A percentile compares a stretch with the other conserved stretches of the same genome.
Conservation (phyloP, 2,797 vertebrate species). For the Chelonia mydas region DNA sequence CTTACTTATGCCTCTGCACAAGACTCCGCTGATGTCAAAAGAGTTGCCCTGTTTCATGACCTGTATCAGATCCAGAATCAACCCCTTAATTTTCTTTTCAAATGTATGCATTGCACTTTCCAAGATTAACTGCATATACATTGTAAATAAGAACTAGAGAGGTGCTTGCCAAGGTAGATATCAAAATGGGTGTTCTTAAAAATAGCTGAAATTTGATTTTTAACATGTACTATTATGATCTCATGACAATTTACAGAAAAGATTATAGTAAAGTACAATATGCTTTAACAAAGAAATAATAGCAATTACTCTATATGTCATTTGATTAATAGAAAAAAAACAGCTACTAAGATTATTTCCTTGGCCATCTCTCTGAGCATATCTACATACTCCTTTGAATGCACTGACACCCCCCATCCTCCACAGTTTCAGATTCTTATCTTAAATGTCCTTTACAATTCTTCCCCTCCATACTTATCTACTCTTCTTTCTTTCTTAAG, state of each 20-base stretch:
- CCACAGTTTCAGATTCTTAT: slow-evolving; percentile 1
- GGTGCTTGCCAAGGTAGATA: not conserved
- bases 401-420: not conserved
- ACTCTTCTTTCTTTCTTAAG: not conserved
- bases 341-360: slow-evolving; percentile 47
- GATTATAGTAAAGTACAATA: not conserved
- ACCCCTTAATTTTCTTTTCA: slow-evolving; percentile 19
- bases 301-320: slow-evolving; percentile 38
- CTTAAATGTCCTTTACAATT: slow-evolving; percentile 12
- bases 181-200: not conserved
- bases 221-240: not conserved
- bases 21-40: not conserved
- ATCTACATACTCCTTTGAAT: slow-evolving; percentile 34
- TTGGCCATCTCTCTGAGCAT: slow-evolving; percentile 33
- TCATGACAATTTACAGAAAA: not conserved
- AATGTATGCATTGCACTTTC: not conserved
- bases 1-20: not conserved
- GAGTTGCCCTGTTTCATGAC: not conserved
- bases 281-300: not conserved
- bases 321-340: slow-evolving; percentile 38
- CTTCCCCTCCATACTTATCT: not conserved
- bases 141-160: not conserved
- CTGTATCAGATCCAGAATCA: not conserved
- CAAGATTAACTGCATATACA: not conserved
- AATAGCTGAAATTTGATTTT: not conserved